phyloP scores from a whole-genome alignment of 1,140 invertebrate species.

The Atta texana region DNA sequence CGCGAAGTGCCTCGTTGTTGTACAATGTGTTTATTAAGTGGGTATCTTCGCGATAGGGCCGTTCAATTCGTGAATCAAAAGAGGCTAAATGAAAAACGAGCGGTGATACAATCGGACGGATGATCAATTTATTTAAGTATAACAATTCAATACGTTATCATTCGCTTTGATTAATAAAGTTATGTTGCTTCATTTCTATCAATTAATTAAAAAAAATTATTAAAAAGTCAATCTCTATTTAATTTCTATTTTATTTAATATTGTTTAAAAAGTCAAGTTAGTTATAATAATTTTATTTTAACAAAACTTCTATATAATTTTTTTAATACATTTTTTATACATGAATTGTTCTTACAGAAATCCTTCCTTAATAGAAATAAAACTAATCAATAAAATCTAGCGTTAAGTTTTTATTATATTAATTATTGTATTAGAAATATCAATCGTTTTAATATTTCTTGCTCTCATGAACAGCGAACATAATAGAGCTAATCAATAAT shows the following conservation, averaged over 20 bases:
- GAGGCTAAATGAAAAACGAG: conserved; percentile 24
- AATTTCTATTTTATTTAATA: too few species aligned
- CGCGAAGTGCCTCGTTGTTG: conserved; percentile 65
- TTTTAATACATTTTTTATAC: background rate
- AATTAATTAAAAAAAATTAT: background rate
- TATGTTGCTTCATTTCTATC: background rate
- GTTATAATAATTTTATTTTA: background rate
- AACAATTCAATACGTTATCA: background rate
- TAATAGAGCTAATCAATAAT: background rate
- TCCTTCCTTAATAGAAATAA: background rate
- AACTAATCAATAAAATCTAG: background rate
- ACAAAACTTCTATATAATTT: background rate
- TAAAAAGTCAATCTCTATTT: background rate
- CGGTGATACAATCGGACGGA: background rate
- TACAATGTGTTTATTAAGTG: conserved; percentile 79
- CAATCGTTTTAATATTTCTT: background rate
- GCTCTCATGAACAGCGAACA: background rate
- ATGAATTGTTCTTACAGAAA: background rate
- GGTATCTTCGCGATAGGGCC: conserved; percentile 65
- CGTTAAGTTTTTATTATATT: background rate
- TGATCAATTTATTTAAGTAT: background rate
- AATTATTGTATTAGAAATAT: background rate
- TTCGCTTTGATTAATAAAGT: conserved; percentile 13
- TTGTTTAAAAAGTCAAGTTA: background rate
- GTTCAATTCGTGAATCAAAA: conserved; percentile 20